These are phyloP conservation scores for Tachina fera DNA, from an alignment of 2,888 invertebrate genomes.

Conservation along the genomic window DNA sequence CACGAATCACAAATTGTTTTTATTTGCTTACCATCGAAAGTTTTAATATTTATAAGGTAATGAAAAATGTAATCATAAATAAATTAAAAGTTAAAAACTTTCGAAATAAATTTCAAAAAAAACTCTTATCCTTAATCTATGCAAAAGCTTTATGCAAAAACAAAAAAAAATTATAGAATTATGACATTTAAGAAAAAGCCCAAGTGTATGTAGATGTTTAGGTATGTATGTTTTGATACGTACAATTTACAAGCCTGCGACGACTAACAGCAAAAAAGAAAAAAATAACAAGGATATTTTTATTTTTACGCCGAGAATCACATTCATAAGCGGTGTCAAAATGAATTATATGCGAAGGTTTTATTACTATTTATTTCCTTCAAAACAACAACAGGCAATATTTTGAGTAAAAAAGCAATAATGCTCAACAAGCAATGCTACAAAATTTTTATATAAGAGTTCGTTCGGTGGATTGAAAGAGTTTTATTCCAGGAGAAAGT, in stretches of 20 bases:
- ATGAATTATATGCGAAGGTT: conserved; percentile 61
- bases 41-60: not conserved
- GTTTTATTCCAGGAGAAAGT: not conserved
- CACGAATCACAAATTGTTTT: not conserved
- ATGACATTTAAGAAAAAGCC: too few species aligned
- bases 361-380: conserved; percentile 58
- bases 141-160: not conserved
- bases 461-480: not conserved
- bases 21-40: not conserved
- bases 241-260: not conserved
- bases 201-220: too few species aligned
- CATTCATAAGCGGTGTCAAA: conserved; percentile 60
- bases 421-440: not conserved
- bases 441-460: not conserved
- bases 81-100: conserved; percentile 1
- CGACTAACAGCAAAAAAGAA: not conserved
- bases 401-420: conserved; percentile 9
- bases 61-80: not conserved
- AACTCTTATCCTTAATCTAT: conserved; percentile 2
- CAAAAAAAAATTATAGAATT: not conserved
- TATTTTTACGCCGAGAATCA: conserved; percentile 49
- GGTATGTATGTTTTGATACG: not conserved
- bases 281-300: conserved; percentile 55
- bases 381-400: conserved; percentile 1
- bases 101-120: not conserved